phyloP scores from a whole-genome alignment of 2,797 vertebrate genomes.

The Craterocephalus amniculus region DNA sequence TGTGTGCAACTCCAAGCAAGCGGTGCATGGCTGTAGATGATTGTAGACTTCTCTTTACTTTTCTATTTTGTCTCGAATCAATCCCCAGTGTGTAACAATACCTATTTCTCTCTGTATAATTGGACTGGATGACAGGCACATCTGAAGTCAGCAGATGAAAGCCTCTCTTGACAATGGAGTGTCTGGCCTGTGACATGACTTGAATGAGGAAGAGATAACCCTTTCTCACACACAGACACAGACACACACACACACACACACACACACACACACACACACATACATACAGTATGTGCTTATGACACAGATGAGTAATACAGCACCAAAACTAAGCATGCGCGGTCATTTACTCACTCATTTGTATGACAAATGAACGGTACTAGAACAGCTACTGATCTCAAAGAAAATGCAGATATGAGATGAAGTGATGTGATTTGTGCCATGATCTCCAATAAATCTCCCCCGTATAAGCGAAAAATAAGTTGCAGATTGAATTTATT shows the following conservation, averaged over 20 bases:
- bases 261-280: constrained; percentile 22
- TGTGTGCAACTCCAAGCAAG: constrained; percentile 50
- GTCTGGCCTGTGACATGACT: constrained; percentile 87
- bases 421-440: constrained; percentile 44
- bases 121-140: constrained; percentile 86
- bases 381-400: constrained; percentile 27
- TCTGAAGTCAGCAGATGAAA: constrained; percentile 86
- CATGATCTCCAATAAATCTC: constrained; percentile 54
- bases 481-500: constrained; percentile 53
- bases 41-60: constrained; percentile 77
- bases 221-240: constrained; percentile 29
- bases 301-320: constrained; percentile 36
- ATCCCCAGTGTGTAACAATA: constrained; percentile 84
- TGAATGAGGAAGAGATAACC: constrained; percentile 82
- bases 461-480: constrained; percentile 32
- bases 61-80: constrained; percentile 86
- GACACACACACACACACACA: constrained; percentile 9
- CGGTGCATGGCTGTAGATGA: constrained; percentile 61
- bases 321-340: constrained; percentile 17
- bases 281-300: constrained; percentile 34
- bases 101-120: constrained; percentile 87
- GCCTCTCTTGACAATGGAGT: constrained; percentile 83
- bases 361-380: constrained; percentile 25
- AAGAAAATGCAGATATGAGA: constrained; percentile 27
- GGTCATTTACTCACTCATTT: constrained; percentile 31